These are phyloP conservation scores for Erinaceus europaeus DNA, from an alignment of 2,113 vertebrate genomes.

Conservation along the genomic window DNA sequence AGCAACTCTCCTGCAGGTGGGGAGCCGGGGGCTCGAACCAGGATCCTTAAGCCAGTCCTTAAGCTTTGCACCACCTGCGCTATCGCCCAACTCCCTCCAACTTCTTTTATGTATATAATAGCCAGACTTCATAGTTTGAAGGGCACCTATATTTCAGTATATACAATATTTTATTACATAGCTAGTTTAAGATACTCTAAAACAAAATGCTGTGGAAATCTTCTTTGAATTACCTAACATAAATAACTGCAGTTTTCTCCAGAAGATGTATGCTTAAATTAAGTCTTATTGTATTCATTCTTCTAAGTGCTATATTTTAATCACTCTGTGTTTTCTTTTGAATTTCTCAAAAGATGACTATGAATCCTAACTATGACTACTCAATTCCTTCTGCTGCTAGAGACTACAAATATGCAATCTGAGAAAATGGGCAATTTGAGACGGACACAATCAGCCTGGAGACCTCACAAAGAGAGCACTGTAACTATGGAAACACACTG, in stretches of 20 bases:
- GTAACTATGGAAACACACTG: slow-evolving; percentile 73
- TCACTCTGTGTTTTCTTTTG: slow-evolving; percentile 42
- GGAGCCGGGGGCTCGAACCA: too few species aligned
- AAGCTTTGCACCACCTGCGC: too few species aligned
- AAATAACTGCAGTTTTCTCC: slow-evolving; percentile 45
- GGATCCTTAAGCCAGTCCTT: too few species aligned
- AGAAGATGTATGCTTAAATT: slow-evolving; percentile 46
- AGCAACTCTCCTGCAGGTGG: too few species aligned
- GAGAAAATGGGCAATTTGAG: background rate
- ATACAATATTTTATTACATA: background rate
- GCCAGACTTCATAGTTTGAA: slow-evolving; percentile 21
- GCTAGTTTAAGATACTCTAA: background rate
- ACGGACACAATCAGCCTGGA: slow-evolving; percentile 35
- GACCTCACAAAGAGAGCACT: slow-evolving; percentile 42
- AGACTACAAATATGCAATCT: slow-evolving; percentile 20
- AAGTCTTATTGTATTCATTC: slow-evolving; percentile 41
- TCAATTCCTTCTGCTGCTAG: background rate
- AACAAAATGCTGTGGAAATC: slow-evolving; percentile 12
- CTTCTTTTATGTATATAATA: background rate
- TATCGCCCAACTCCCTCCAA: too few species aligned
- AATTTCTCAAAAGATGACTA: background rate
- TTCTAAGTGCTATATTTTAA: slow-evolving; percentile 36
- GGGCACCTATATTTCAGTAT: background rate
- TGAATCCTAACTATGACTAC: rapidly evolving
- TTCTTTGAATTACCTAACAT: slow-evolving; percentile 27